Base-by-base conservation (phyloP, 1,140 invertebrate species). In the Nomia melanderi region DNA sequence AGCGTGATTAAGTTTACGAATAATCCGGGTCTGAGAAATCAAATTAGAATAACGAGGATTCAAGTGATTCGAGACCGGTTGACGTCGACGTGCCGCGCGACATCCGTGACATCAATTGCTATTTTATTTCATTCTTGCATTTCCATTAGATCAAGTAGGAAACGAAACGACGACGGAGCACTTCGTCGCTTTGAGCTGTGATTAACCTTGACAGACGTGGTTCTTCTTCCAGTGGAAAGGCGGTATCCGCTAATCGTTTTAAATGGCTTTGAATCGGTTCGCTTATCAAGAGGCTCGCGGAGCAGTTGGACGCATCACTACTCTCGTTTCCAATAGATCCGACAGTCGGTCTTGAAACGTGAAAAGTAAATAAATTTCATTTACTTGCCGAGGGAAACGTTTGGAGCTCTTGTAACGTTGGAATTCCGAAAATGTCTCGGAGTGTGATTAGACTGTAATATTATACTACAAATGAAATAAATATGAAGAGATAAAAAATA, bases 131-230 rank as follows among this genome's bases (percentile, higher is more conserved):
- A n/a, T 44, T 12, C 14, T 12, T 44, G 41, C 41, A 17, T 4
- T 14, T 4, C 20, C 9, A 8, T 39, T 1, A 7, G 11, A 14
- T 27, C 20, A 5, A 9, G 12, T 14, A 44, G 27, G 25, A 31
- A 27, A 23, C 8, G 17, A 12, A 54, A 54, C 25, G 29, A 39
- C 1, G 7, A 31, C 27, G 20, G 12, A 11, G 4, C 9, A n/a
- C 39, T 54, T 57, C 17, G 44, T 23, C 23, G 63, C n/a, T 57
- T 62, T 41, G 29, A 36, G 1, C 23, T 23, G 20, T 7, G 54
- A 76, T 76, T 60, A 76, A 69, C 73, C 73, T 69, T 76, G 64
- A 60, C 65, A 69, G 64, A 59, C 64, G 20, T 36, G 29, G 41
- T 33, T 23, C 31, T n/a, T 36, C 39, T 47, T 12, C 17, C 57